Conservation (phyloP, 1,140 invertebrate genomes). For the Reticulitermes speratus region DNA sequence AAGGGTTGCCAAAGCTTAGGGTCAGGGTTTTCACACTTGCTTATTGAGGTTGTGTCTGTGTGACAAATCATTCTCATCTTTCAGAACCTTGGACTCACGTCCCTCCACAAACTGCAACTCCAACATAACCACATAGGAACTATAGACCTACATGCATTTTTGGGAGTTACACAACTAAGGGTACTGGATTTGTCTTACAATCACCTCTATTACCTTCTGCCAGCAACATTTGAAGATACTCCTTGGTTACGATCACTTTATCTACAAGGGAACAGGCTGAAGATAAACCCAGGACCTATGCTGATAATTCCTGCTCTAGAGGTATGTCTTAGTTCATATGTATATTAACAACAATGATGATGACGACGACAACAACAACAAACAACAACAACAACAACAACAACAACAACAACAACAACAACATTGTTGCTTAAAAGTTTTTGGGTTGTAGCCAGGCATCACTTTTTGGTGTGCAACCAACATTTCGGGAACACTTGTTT, state of each 20-base stretch:
- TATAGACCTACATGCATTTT: slow-evolving; percentile 17
- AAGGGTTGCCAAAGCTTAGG: too few species aligned
- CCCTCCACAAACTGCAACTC: not conserved
- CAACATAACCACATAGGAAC: slow-evolving; percentile 20
- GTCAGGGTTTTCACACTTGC: too few species aligned
- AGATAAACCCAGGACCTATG: not conserved
- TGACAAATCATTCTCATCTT: not conserved
- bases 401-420: too few species aligned
- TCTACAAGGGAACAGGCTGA: slow-evolving; percentile 24
- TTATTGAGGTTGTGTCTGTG: too few species aligned
- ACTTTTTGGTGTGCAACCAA: too few species aligned
- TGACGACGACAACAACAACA: too few species aligned
- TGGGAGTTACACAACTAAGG: not conserved
- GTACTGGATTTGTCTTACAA: slow-evolving; percentile 27
- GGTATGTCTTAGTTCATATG: not conserved
- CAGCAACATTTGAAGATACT: slow-evolving; percentile 22
- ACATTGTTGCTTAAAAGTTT: too few species aligned
- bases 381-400: not conserved
- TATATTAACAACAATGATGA: not conserved
- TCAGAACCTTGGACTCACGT: not conserved
- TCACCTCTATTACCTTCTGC: slow-evolving; percentile 18
- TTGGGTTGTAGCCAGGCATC: too few species aligned
- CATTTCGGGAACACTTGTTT: too few species aligned
- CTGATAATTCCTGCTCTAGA: not conserved
- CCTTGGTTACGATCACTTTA: slow-evolving; percentile 15